Evolutionary conservation across 2,797 vertebrate species (phyloP).

Genomic region (Spinibarbus caldwelli): DNA sequence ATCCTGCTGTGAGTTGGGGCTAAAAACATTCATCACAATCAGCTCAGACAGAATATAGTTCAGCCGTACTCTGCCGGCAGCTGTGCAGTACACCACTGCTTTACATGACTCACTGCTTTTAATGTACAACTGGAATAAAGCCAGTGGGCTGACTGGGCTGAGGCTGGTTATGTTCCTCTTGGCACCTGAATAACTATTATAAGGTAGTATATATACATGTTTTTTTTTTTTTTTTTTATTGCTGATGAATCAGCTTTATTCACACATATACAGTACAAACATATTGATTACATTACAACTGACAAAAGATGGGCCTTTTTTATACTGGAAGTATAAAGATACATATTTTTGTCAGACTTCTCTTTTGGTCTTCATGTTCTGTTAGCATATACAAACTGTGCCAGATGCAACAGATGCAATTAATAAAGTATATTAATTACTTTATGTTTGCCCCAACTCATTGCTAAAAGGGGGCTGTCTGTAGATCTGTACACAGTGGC

Average conservation of each 20-base stretch:
- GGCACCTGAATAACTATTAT: slow-evolving; percentile 12
- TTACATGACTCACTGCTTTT: slow-evolving; percentile 39
- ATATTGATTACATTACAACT: neutral
- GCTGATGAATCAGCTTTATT: neutral
- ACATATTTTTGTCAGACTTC: neutral
- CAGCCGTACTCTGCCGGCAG: slow-evolving; percentile 62
- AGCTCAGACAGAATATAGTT: slow-evolving; percentile 74
- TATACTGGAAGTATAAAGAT: neutral
- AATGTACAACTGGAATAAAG: slow-evolving; percentile 7
- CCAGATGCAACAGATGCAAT: neutral
- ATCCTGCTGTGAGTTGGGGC: slow-evolving; percentile 62
- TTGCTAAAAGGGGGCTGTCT: neutral
- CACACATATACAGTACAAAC: neutral
- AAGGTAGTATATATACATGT: neutral
- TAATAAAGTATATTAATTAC: slow-evolving; percentile 10
- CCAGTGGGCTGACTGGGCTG: neutral
- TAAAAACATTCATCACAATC: slow-evolving; percentile 73
- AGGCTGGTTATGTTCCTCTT: slow-evolving; percentile 5
- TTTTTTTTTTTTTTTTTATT: no score
- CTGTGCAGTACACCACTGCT: slow-evolving; percentile 11
- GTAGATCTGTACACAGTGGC: neutral
- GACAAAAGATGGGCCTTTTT: neutral
- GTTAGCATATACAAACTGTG: neutral
- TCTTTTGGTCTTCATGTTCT: slow-evolving; percentile 1
- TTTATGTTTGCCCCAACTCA: neutral